A percentile compares a stretch with the other conserved stretches of the same genome.
These are phyloP conservation scores for Cryptomyrus ogoouensis DNA, from an alignment of 2,113 vertebrate species.

Conservation along the genomic window DNA sequence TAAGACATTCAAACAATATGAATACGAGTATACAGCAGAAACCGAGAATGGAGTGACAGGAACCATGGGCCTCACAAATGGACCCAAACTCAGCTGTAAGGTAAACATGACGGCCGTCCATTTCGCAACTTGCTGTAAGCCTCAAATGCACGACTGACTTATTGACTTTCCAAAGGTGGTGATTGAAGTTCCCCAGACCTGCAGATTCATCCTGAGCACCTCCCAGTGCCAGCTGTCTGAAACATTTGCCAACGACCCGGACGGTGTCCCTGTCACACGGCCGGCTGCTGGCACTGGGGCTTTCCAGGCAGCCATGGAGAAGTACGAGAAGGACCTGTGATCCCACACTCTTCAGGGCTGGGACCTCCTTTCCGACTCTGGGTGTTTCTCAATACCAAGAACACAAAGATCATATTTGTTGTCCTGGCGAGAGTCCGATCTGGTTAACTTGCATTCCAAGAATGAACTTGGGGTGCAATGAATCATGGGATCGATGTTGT, in stretches of 20 bases:
- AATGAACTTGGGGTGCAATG: too few relatives aligned
- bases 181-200: slow-evolving; percentile 80
- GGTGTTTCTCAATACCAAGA: too few relatives aligned
- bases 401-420: too few relatives aligned
- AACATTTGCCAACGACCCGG: slow-evolving; percentile 45
- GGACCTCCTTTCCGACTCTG: background rate
- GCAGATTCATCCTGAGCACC: slow-evolving; percentile 71
- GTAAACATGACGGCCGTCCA: slow-evolving; percentile 40
- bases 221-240: slow-evolving; percentile 76
- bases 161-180: slow-evolving; percentile 63
- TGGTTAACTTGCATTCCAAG: too few relatives aligned
- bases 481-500: too few relatives aligned
- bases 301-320: slow-evolving; percentile 76
- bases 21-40: slow-evolving; percentile 76
- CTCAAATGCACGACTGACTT: background rate
- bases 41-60: slow-evolving; percentile 66
- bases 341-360: background rate
- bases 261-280: slow-evolving; percentile 56
- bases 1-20: slow-evolving; percentile 71
- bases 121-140: background rate
- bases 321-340: slow-evolving; percentile 48
- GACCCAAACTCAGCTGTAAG: slow-evolving; percentile 75
- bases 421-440: too few relatives aligned
- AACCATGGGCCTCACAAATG: slow-evolving; percentile 61
- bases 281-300: slow-evolving; percentile 62